phyloP scores from a whole-genome alignment of 2,113 vertebrate species.

The Motacilla tschutschensis region DNA sequence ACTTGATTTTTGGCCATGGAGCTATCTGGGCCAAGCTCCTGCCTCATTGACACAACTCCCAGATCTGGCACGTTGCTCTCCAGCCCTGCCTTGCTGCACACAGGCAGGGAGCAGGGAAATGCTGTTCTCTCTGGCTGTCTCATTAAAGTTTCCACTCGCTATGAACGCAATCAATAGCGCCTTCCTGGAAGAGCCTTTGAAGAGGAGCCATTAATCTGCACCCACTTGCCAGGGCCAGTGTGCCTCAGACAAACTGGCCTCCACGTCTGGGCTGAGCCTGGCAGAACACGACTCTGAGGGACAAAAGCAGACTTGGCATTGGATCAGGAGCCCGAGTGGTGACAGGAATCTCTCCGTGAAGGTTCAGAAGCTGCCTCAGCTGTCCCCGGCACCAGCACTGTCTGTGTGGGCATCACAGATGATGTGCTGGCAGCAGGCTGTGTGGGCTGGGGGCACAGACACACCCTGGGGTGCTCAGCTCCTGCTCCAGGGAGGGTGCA shows the following conservation, averaged over 20 bases:
- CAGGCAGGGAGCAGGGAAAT: not conserved
- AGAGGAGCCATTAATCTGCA: not conserved
- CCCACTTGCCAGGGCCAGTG: not conserved
- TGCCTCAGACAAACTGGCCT: not conserved
- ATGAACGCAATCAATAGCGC: not conserved
- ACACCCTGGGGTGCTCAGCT: not conserved
- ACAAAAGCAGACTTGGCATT: not conserved
- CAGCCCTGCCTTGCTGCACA: not conserved
- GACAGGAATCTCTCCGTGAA: not conserved
- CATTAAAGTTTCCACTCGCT: slow-evolving; percentile 11
- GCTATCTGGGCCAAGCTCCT: not conserved
- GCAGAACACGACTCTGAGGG: not conserved
- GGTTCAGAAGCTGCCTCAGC: not conserved
- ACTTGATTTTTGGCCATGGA: not conserved
- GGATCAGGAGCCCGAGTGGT: not conserved
- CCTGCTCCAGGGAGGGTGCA: not conserved
- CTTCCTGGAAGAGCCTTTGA: slow-evolving; percentile 19
- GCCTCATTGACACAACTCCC: not conserved
- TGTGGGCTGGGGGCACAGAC: not conserved
- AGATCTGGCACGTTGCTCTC: not conserved
- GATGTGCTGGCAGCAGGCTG: not conserved
- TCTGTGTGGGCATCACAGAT: not conserved
- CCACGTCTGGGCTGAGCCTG: not conserved
- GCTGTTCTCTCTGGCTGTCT: slow-evolving; percentile 9
- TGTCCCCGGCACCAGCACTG: not conserved